phyloP scores from a whole-genome alignment of 2,113 vertebrate species.

The Planiliza haematocheilus region DNA sequence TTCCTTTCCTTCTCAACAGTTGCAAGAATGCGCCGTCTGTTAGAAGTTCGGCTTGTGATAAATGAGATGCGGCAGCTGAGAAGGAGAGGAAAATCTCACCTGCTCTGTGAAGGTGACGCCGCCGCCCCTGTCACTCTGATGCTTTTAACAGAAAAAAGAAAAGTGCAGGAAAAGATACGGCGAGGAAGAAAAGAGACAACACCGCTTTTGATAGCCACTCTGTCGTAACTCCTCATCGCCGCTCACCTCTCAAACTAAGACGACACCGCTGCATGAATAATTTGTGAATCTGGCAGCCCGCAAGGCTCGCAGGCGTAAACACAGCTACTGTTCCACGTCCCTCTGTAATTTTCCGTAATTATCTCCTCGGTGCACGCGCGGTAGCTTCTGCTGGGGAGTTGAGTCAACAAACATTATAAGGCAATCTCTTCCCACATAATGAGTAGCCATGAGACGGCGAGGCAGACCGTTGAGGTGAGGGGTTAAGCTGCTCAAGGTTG shows the following conservation, averaged over 20 bases:
- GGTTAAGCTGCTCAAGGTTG: conserved; percentile 56
- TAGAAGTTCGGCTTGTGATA: conserved; percentile 13
- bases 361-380: conserved; percentile 59
- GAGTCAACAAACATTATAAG: conserved; percentile 62
- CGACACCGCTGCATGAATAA: conserved; percentile 55
- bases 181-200: conserved; percentile 26
- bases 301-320: conserved; percentile 48
- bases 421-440: conserved; percentile 60
- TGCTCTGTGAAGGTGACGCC: conserved; percentile 11
- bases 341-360: conserved; percentile 68
- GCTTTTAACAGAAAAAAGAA: conserved; percentile 3
- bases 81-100: conserved; percentile 21
- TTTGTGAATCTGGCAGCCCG: conserved; percentile 62
- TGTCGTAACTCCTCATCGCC: conserved; percentile 29
- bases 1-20: background rate
- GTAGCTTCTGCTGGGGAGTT: conserved; percentile 33
- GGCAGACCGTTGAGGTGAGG: conserved; percentile 42
- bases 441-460: conserved; percentile 53
- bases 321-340: conserved; percentile 51
- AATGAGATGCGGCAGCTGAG: conserved; percentile 1
- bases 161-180: background rate
- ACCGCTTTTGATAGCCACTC: conserved; percentile 40
- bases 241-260: conserved; percentile 45
- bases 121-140: conserved; percentile 23
- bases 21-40: background rate